Evolutionary conservation across 2,797 vertebrate genomes (phyloP).

Genomic region (Liasis olivaceus): DNA sequence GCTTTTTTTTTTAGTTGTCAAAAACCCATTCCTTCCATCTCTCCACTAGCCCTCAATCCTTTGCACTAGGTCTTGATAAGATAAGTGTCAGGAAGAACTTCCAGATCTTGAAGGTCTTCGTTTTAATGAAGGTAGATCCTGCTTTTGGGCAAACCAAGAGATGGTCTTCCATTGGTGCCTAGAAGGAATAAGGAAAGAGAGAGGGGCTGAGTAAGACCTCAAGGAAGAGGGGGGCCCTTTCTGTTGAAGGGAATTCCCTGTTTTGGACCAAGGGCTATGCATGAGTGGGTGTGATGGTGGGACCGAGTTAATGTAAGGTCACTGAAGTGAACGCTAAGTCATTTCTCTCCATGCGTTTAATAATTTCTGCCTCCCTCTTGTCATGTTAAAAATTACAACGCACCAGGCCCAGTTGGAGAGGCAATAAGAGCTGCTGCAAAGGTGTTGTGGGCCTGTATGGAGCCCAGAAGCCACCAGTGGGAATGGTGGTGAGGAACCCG

Average conservation of each 20-base stretch:
- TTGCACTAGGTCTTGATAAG: background rate
- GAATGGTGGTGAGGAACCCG: too few relatives aligned
- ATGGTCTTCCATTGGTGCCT: too few relatives aligned
- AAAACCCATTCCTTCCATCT: background rate
- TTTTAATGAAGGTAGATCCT: too few relatives aligned
- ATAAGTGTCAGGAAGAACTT: background rate
- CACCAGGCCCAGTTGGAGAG: background rate
- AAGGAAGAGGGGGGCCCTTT: too few relatives aligned
- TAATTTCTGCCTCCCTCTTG: background rate
- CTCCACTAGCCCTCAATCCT: background rate
- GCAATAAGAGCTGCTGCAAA: background rate
- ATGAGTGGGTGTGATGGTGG: too few relatives aligned
- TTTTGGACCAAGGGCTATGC: too few relatives aligned
- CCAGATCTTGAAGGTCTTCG: background rate
- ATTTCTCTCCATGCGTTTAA: background rate
- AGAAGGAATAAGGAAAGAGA: background rate
- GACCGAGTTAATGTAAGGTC: background rate
- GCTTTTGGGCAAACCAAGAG: background rate
- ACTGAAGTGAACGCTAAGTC: background rate
- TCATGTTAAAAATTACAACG: background rate
- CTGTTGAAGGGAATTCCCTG: too few relatives aligned
- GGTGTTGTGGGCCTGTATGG: background rate
- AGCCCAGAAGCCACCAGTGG: background rate
- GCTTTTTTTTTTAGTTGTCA: background rate
- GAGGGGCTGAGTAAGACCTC: background rate